phyloP scores from a whole-genome alignment of 2,113 vertebrate species.

The Calcarius ornatus region DNA sequence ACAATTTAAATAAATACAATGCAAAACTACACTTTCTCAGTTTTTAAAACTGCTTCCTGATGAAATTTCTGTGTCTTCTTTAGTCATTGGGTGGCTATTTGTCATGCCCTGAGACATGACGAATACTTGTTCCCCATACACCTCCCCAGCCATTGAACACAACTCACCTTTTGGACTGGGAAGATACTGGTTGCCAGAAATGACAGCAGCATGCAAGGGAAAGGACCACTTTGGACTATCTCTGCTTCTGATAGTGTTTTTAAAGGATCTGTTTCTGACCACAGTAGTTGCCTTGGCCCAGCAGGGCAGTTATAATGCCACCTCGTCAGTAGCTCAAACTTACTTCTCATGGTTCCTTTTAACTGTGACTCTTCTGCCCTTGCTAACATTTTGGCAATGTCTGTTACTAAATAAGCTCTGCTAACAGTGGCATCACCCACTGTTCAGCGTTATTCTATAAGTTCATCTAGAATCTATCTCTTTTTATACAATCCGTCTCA shows the following conservation, averaged over 20 bases:
- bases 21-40: not conserved
- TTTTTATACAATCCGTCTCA: not conserved
- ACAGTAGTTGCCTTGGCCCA: not conserved
- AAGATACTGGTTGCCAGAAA: not conserved
- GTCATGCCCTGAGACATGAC: not conserved
- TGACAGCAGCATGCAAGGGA: not conserved
- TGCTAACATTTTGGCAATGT: not conserved
- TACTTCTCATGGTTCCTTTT: not conserved
- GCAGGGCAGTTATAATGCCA: not conserved
- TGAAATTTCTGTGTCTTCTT: not conserved
- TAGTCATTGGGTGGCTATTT: not conserved
- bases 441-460: not conserved
- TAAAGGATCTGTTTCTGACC: not conserved
- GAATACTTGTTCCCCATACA: not conserved
- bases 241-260: not conserved
- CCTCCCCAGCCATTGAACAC: not conserved
- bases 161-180: not conserved
- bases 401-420: not conserved
- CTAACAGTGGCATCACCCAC: not conserved
- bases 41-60: not conserved
- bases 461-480: not conserved
- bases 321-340: not conserved
- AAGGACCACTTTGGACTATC: not conserved
- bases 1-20: not conserved
- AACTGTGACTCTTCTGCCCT: not conserved